Percentiles rank a stretch among this genome's conserved stretches.
These are phyloP conservation scores for Mesembrinibis cayennensis DNA, from an alignment of 2,113 vertebrate genomes.

Conservation along the genomic window DNA sequence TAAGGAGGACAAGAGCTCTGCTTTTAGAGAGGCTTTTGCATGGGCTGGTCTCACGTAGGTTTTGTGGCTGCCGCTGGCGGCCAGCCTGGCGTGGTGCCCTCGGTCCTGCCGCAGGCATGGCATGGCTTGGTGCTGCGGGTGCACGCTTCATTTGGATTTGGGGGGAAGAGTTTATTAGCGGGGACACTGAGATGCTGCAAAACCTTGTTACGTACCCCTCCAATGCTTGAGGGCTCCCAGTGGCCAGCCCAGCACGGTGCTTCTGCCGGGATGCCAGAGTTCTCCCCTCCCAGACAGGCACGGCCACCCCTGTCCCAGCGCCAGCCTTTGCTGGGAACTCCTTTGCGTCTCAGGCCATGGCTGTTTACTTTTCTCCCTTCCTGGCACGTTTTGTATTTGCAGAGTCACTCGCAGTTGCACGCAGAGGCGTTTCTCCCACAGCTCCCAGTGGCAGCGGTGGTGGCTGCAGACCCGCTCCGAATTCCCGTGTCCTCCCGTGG, in stretches of 20 bases:
- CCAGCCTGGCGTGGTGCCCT: fast-evolving
- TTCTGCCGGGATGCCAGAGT: fast-evolving
- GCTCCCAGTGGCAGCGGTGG: background rate
- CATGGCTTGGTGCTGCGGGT: background rate
- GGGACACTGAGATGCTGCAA: background rate
- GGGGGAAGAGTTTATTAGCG: background rate
- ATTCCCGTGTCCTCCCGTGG: background rate
- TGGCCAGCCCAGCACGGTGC: background rate
- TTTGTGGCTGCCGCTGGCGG: background rate
- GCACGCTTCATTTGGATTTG: fast-evolving
- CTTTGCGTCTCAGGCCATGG: fast-evolving
- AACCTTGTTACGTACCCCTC: background rate
- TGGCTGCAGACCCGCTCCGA: background rate
- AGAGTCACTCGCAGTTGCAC: fast-evolving
- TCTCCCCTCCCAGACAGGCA: background rate
- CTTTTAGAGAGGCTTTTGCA: background rate
- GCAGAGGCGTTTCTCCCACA: background rate
- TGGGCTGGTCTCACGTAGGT: background rate
- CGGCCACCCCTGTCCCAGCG: background rate
- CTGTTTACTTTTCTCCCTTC: background rate
- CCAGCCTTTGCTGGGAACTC: background rate
- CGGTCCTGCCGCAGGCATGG: background rate
- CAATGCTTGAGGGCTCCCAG: background rate
- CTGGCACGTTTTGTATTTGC: background rate
- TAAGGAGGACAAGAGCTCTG: background rate